Percentiles rank a stretch among this genome's conserved stretches.
These are phyloP conservation scores for Petrolisthes manimaculis DNA, from an alignment of 2,888 invertebrate genomes.

Conservation along the genomic window DNA sequence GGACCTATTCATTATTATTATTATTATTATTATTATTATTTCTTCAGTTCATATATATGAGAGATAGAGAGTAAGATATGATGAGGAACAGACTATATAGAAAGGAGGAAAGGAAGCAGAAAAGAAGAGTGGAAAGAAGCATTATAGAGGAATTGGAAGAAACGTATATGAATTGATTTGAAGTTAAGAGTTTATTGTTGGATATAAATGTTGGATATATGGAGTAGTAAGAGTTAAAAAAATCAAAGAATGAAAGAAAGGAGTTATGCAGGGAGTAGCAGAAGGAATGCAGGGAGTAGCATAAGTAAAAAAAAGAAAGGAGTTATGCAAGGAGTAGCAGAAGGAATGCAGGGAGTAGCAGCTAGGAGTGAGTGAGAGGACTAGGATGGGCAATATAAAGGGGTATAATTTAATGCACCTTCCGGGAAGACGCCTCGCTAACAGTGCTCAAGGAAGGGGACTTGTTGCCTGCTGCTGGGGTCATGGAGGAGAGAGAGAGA, in stretches of 20 bases:
- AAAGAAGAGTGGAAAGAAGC: neutral
- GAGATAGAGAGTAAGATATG: neutral
- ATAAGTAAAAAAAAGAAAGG: neutral
- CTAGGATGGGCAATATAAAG: neutral
- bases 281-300: neutral
- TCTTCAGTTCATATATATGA: neutral
- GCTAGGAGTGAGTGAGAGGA: neutral
- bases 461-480: too few species aligned
- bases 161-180: neutral
- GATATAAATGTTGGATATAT: neutral
- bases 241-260: neutral
- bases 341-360: neutral
- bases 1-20: too few species aligned
- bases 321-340: neutral
- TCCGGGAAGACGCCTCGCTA: neutral
- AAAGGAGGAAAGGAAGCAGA: neutral
- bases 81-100: neutral
- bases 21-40: too few species aligned
- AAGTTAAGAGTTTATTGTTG: neutral
- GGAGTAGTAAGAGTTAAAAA: neutral
- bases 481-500: neutral
- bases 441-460: too few species aligned
- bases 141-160: neutral
- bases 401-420: neutral
- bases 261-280: neutral